These are phyloP conservation scores for Lucilia sericata DNA, from an alignment of 1,140 invertebrate genomes.

Conservation along the genomic window DNA sequence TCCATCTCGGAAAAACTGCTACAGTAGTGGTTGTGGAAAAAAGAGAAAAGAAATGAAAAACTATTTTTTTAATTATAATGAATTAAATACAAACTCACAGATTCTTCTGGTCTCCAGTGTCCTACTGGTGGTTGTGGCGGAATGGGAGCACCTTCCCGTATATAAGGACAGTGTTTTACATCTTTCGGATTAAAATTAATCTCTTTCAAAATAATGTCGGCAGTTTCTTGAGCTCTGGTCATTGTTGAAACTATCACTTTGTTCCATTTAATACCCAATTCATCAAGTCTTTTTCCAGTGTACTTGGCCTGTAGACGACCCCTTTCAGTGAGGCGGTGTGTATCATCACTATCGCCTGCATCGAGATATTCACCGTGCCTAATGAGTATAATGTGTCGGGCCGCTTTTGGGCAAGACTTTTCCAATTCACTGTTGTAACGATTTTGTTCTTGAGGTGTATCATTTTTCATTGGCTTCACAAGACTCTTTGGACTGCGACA, in stretches of 20 bases:
- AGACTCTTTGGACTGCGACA: conserved; percentile 81
- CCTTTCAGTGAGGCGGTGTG: conserved; percentile 82
- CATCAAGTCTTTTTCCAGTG: conserved; percentile 82
- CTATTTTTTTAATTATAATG: neutral
- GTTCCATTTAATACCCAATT: conserved; percentile 83
- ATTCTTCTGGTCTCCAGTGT: conserved; percentile 85
- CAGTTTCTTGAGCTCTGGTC: conserved; percentile 92
- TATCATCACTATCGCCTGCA: conserved; percentile 78
- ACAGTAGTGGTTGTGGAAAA: conserved; percentile 54
- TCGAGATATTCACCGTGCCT: conserved; percentile 95
- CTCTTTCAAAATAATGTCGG: conserved; percentile 78
- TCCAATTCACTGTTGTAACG: conserved; percentile 74
- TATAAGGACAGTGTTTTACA: conserved; percentile 76
- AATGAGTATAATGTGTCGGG: conserved; percentile 89
- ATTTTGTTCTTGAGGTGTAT: conserved; percentile 74
- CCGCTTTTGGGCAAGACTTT: conserved; percentile 76
- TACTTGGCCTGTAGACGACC: conserved; percentile 85
- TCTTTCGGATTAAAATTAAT: conserved; percentile 68
- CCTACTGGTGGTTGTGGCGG: conserved; percentile 92
- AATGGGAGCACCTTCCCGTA: conserved; percentile 95
- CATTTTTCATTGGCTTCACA: conserved; percentile 72
- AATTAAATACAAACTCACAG: conserved; percentile 71
- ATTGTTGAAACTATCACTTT: conserved; percentile 89
- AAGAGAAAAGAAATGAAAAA: neutral
- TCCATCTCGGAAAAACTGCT: conserved; percentile 96